Conservation (phyloP, 53 echinoderm and acorn worm genomes). For the Echinarachnius parma region DNA sequence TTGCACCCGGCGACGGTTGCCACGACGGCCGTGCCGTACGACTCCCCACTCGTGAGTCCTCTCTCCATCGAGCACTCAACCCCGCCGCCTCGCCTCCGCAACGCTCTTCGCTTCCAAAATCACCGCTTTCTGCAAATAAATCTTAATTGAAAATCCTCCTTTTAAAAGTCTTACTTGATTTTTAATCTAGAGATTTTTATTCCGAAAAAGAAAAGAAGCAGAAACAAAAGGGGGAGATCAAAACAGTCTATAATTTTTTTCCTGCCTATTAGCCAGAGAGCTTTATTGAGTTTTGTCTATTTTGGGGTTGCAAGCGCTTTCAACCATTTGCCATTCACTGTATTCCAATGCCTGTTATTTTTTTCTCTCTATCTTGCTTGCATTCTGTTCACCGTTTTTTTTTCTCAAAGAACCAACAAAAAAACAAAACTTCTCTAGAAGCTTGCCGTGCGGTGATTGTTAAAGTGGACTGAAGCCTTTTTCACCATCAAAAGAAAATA, state of each 20-base stretch:
- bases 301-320: slow-evolving; percentile 47
- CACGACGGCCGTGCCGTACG: not conserved
- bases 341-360: slow-evolving; percentile 40
- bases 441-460: slow-evolving; percentile 50
- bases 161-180: slow-evolving; percentile 32
- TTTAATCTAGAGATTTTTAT: no score
- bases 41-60: slow-evolving; percentile 29
- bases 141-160: not conserved
- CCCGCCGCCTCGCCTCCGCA: slow-evolving; percentile 43
- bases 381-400: slow-evolving; percentile 45
- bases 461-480: no score
- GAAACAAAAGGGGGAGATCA: no score
- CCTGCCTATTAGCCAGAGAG: slow-evolving; percentile 4
- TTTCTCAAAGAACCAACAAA: slow-evolving; percentile 32
- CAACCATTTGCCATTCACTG: slow-evolving; percentile 43
- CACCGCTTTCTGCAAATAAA: slow-evolving; percentile 50
- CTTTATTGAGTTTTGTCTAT: slow-evolving; percentile 19
- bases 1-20: slow-evolving; percentile 5
- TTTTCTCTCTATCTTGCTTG: slow-evolving; percentile 49
- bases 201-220: no score
- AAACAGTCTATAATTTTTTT: no score
- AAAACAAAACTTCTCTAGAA: slow-evolving; percentile 29
- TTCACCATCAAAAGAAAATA: no score
- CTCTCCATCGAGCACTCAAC: slow-evolving; percentile 47
- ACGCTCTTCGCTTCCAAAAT: slow-evolving; percentile 54